Base-by-base conservation (phyloP, 2,888 invertebrate genomes). In the Trilocha varians region DNA sequence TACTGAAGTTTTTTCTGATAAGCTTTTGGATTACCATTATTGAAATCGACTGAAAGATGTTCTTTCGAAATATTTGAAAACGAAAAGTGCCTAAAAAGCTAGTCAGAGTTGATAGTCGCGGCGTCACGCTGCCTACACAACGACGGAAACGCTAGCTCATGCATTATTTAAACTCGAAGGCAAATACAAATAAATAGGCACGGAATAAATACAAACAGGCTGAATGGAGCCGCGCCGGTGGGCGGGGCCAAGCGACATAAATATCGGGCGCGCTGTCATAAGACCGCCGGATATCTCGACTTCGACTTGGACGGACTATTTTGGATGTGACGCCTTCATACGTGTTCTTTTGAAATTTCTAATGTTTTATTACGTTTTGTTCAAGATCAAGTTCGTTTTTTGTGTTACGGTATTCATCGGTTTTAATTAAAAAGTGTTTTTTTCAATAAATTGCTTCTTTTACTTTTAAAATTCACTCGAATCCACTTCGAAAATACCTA, bases 171-270 rank as follows among this genome's bases (percentile, higher is more conserved):
- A 78, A 82, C 66, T 70, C 73, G 60, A 77, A 78, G 72, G 71
- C 82, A 79, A 84, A 84, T 83, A 85, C 84, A 84, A 85, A 84
- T 85, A 85, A 84, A 85, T 84, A 82, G 84, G 74, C 79, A 78
- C 73, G 73, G 75, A 84, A 84, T 83, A 85, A 83, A 84, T 84
- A 84, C 82, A 83, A 84, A 83, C 82, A 78, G 79, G 73, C 82
- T 78, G 84, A 84, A 83, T 82, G 83, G 78, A 78, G 79, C 78
- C 78, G 65, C 76, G 73, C 72, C 70, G 64, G 70, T 78, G 79
- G 85, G 84, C 83, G 85, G 79, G 70, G 78, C 83, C 55, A 63
- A 52, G 73, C 82, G 82, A 83, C 84, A 84, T 85, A 83, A 85
- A 85, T 85, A 84, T 83, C 76, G 71, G 65, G 62, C 68, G 67